Conservation (phyloP, 64 coral and sea anemone genomes). For the Montipora efflorescens region DNA sequence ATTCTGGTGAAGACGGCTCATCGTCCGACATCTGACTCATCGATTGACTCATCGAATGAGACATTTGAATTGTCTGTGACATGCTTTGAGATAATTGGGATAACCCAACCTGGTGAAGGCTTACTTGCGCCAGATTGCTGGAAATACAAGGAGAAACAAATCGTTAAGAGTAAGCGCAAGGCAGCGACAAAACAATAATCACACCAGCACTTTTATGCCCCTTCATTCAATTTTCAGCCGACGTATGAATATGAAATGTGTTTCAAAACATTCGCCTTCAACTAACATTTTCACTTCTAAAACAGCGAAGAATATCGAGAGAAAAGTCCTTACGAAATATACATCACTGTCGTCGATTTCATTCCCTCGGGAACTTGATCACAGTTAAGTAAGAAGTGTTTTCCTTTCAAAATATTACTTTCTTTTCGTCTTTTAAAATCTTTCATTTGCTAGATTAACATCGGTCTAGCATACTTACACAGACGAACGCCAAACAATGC, state of each 20-base stretch:
- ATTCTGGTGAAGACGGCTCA: slow-evolving; percentile 92
- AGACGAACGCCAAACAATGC: slow-evolving; percentile 31
- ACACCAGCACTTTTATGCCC: slow-evolving; percentile 14
- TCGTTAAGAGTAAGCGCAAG: slow-evolving; percentile 15
- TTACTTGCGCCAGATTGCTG: slow-evolving; percentile 96
- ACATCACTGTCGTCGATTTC: background rate
- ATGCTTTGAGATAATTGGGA: slow-evolving; percentile 80
- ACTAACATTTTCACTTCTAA: background rate
- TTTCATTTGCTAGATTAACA: slow-evolving; percentile 53
- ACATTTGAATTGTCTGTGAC: slow-evolving; percentile 64
- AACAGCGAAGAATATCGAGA: background rate
- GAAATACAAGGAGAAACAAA: slow-evolving; percentile 28
- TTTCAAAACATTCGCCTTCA: slow-evolving; percentile 3
- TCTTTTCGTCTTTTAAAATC: slow-evolving; percentile 43
- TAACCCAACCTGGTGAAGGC: slow-evolving; percentile 87
- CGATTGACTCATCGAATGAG: slow-evolving; percentile 43
- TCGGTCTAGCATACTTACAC: slow-evolving; percentile 83
- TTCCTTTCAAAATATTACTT: slow-evolving; percentile 54
- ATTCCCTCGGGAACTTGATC: background rate
- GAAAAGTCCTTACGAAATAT: background rate
- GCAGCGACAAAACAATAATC: slow-evolving; percentile 3
- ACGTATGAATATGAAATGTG: slow-evolving; percentile 56
- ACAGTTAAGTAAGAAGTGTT: background rate
- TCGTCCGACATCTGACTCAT: slow-evolving; percentile 78
- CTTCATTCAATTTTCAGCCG: slow-evolving; percentile 47